Percentiles rank a stretch among this genome's conserved stretches.
phyloP scores from a whole-genome alignment of 2,113 vertebrate genomes.

The Mesoclemmys tuberculata region DNA sequence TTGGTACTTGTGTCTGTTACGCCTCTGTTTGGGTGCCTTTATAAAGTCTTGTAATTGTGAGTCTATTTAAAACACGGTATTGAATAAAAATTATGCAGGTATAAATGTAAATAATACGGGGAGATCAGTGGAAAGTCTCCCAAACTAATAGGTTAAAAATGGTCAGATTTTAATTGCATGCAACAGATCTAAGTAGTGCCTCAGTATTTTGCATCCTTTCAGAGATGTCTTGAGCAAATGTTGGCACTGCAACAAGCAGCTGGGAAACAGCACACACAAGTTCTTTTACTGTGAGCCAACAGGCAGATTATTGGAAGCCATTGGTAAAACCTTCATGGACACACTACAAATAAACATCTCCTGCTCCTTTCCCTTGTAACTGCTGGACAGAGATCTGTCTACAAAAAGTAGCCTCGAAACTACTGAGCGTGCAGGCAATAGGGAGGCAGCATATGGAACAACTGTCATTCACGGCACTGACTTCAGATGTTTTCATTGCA shows the following conservation, averaged over 20 bases:
- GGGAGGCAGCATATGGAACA: not conserved
- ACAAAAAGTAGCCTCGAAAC: not conserved
- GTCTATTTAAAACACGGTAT: not conserved
- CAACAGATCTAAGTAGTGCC: not conserved
- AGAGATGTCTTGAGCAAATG: not conserved
- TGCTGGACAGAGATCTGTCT: not conserved
- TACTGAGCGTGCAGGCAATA: not conserved
- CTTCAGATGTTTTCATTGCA: not conserved
- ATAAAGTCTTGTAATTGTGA: not conserved
- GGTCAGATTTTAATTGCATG: not conserved
- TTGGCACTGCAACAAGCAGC: not conserved
- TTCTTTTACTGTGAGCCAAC: not conserved
- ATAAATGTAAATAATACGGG: not conserved
- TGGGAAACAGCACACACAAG: fast-evolving
- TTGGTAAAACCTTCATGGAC: not conserved
- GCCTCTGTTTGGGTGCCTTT: not conserved
- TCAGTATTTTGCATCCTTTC: not conserved
- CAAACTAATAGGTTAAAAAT: not conserved
- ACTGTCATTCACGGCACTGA: not conserved
- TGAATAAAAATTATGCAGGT: not conserved
- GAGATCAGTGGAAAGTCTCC: not conserved
- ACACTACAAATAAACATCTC: not conserved
- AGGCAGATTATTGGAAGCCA: not conserved
- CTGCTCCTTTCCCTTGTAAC: not conserved
- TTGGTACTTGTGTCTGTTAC: not conserved